A percentile compares a stretch with the other conserved stretches of the same genome.
Conservation (phyloP, 2,888 invertebrate genomes). For the Drosophila ezoana region DNA sequence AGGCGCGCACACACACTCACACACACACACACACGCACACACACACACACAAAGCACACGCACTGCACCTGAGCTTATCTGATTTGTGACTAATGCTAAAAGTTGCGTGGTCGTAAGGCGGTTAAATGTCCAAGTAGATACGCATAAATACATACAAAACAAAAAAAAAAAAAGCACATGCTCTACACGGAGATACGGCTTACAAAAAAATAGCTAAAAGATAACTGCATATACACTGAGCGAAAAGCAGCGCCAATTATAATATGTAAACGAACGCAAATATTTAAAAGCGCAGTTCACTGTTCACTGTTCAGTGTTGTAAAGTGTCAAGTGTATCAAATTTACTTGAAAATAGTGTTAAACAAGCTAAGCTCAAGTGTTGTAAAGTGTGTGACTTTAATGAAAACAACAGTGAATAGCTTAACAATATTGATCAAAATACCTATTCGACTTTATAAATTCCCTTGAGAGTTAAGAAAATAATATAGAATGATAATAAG, state of each 20-base stretch:
- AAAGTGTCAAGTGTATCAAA: not conserved
- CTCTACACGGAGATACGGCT: conserved; percentile 16
- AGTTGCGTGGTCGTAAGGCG: conserved; percentile 1
- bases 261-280: not conserved
- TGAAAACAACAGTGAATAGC: too few species aligned
- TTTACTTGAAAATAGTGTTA: not conserved
- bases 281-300: too few species aligned
- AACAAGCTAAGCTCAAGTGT: not conserved
- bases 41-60: conserved; percentile 3
- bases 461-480: too few species aligned
- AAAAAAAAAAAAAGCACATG: conserved; percentile 11
- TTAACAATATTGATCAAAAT: too few species aligned
- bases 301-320: not conserved
- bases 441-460: too few species aligned
- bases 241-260: conserved; percentile 9
- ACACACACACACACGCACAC: conserved; percentile 6
- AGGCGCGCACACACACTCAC: conserved; percentile 17
- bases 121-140: conserved; percentile 42
- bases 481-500: not conserved
- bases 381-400: not conserved
- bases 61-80: conserved; percentile 40
- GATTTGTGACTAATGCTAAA: conserved; percentile 37
- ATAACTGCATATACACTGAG: conserved; percentile 35
- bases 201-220: conserved; percentile 13
- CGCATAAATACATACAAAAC: conserved; percentile 29